Percentiles rank a stretch among this genome's conserved stretches.
Evolutionary conservation across 2,113 vertebrate species (phyloP).

Genomic region (Leuciscus idus): DNA sequence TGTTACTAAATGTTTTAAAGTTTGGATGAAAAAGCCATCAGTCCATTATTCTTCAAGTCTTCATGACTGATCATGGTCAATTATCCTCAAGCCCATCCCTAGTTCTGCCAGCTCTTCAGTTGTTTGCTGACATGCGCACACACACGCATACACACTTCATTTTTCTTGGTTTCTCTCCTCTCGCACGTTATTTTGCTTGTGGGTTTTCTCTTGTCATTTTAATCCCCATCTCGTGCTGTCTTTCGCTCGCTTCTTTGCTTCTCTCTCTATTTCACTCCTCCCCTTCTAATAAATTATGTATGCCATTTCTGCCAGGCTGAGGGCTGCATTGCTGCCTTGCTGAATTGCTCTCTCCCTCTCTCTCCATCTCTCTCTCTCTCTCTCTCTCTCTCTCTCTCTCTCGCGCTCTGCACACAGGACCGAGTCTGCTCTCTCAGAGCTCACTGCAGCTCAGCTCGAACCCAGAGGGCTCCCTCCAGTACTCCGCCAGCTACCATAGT

Average conservation of each 20-base stretch:
- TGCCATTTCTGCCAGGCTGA: constrained; percentile 78
- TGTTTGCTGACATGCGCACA: constrained; percentile 46
- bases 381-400: constrained; percentile 61
- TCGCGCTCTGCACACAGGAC: constrained; percentile 85
- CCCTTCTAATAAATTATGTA: constrained; percentile 80
- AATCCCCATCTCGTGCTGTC: constrained; percentile 59
- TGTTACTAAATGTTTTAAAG: background rate
- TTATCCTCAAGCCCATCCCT: background rate
- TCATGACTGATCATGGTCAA: background rate
- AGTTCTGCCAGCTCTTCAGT: background rate
- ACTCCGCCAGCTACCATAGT: constrained; percentile 98
- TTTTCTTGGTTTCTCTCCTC: constrained; percentile 64
- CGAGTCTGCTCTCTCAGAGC: constrained; percentile 96
- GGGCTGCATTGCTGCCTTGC: constrained; percentile 82
- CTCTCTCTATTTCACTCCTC: constrained; percentile 60
- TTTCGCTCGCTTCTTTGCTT: constrained; percentile 62
- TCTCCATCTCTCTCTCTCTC: constrained; percentile 61
- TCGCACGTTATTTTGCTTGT: constrained; percentile 55
- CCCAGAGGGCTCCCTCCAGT: constrained; percentile 97
- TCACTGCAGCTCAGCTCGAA: constrained; percentile 97
- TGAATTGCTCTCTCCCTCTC: constrained; percentile 64
- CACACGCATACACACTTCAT: constrained; percentile 51
- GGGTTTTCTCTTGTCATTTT: constrained; percentile 61
- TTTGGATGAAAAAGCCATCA: background rate
- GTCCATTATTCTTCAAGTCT: background rate